Conservation (phyloP, 2,113 vertebrate genomes). For the Sylvilagus bachmani region DNA sequence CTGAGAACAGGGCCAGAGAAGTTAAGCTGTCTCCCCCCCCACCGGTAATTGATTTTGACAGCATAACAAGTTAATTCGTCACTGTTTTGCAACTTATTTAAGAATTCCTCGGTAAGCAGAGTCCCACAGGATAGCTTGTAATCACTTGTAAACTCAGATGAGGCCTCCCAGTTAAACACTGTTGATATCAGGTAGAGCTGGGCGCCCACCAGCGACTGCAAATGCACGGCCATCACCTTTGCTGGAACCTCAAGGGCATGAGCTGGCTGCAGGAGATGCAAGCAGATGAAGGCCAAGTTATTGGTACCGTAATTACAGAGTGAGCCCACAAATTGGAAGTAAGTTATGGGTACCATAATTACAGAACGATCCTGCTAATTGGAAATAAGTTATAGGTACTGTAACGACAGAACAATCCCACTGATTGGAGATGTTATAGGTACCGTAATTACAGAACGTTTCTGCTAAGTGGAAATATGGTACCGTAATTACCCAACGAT, state of each 20-base stretch:
- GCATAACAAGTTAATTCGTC: slow-evolving; percentile 96
- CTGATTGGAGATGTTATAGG: slow-evolving; percentile 75
- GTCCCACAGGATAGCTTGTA: slow-evolving; percentile 94
- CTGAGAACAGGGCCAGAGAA: slow-evolving; percentile 55
- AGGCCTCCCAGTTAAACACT: slow-evolving; percentile 95
- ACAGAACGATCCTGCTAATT: slow-evolving; percentile 71
- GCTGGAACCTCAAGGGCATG: slow-evolving; percentile 90
- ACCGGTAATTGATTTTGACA: slow-evolving; percentile 97
- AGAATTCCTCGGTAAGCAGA: slow-evolving; percentile 90
- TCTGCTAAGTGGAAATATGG: slow-evolving; percentile 67
- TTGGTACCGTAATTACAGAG: slow-evolving; percentile 73
- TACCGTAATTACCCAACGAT: slow-evolving; percentile 66
- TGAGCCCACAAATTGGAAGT: slow-evolving; percentile 63
- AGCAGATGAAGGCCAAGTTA: slow-evolving; percentile 78
- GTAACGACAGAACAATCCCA: slow-evolving; percentile 62
- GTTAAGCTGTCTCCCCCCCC: slow-evolving; percentile 92
- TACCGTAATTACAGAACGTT: slow-evolving; percentile 64
- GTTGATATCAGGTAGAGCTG: slow-evolving; percentile 92
- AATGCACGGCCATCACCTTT: slow-evolving; percentile 87
- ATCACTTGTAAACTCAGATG: slow-evolving; percentile 96
- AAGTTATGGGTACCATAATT: slow-evolving; percentile 74
- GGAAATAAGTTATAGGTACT: slow-evolving; percentile 74
- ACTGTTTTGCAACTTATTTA: slow-evolving; percentile 95
- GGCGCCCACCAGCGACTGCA: slow-evolving; percentile 91
- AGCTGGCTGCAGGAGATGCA: slow-evolving; percentile 78